Base-by-base conservation (phyloP, 1,140 invertebrate species). In the Oppia nitens region DNA sequence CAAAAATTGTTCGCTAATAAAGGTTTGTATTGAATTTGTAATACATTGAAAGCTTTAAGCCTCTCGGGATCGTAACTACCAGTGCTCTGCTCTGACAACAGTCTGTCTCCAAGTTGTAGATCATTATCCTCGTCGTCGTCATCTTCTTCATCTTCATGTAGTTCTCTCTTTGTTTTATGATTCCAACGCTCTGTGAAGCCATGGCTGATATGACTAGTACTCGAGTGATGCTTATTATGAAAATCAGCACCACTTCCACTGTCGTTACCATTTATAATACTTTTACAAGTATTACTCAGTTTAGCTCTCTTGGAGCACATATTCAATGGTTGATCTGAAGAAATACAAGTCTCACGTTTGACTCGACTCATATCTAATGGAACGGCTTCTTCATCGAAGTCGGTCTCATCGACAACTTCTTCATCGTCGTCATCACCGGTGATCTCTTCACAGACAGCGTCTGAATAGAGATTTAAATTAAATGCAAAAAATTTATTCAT, bases 21-120 rank as follows among this genome's bases (percentile, higher is more conserved):
- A 40, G 32, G 6, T 17, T 9, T 40, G 32, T 40, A 40, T 40
- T 40, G 32, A 40, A 40, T 40, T 9, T 40, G 32, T 9, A 40
- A 21, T 76, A 96, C 91, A 75, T 96, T 96, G 71, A 96, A 96
- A 54, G 92, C 89, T 74, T 96, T 96, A 49, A 95, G 80, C 70
- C 91, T 79, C 74, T 96, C 92, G 0, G 91, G 89, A 74, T 96
- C 91, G 68, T 90, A 85, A 12, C 12, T 27, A 68, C 87, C 81
- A 64, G 87, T 82, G 47, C 84, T 68, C 87, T 83, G 53, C 90
- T 78, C 32, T 9, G 32, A 6, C 17, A 40, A 40, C 17, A 40
- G 32, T 69, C 87, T 82, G 67, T 94, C 89, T 28, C 24, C 23
- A 20, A 29, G 25, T 65, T 91, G 85, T 55, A 83, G 85, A 67